Evolutionary conservation across 2,113 vertebrate genomes (phyloP).

Genomic region (Notothenia coriiceps): DNA sequence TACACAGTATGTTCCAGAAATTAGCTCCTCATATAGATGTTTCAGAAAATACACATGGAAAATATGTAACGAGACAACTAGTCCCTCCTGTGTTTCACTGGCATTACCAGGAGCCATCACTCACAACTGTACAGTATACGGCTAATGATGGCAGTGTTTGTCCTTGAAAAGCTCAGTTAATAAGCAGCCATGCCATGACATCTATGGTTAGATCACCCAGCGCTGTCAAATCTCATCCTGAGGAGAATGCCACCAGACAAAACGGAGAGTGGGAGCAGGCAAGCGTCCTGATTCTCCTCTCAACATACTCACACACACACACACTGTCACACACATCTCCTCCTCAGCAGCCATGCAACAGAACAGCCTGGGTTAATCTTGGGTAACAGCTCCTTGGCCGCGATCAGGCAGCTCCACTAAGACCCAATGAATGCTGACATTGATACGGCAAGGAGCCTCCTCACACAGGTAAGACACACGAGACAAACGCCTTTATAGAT

Average conservation of each 20-base stretch:
- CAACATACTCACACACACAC: slow-evolving; percentile 20
- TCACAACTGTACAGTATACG: slow-evolving; percentile 37
- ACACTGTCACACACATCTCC: slow-evolving; percentile 15
- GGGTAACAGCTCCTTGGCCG: slow-evolving; percentile 67
- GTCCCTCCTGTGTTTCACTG: slow-evolving; percentile 55
- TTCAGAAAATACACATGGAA: slow-evolving; percentile 31
- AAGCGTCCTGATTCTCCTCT: slow-evolving; percentile 41
- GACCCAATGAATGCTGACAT: slow-evolving; percentile 69
- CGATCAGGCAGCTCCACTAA: slow-evolving; percentile 66
- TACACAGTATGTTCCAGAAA: background rate
- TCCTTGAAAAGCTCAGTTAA: slow-evolving; percentile 81
- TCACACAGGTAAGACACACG: slow-evolving; percentile 66
- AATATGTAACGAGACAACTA: slow-evolving; percentile 45
- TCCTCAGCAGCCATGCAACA: slow-evolving; percentile 57
- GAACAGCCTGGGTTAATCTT: slow-evolving; percentile 68
- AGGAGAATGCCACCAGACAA: slow-evolving; percentile 75
- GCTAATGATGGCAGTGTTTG: slow-evolving; percentile 76
- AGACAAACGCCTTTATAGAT: slow-evolving; percentile 68
- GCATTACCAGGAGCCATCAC: slow-evolving; percentile 67
- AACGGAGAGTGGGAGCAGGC: slow-evolving; percentile 56
- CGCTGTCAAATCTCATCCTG: slow-evolving; percentile 75
- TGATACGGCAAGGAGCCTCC: slow-evolving; percentile 56
- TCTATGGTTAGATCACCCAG: slow-evolving; percentile 77
- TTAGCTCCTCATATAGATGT: slow-evolving; percentile 26
- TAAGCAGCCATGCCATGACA: slow-evolving; percentile 79